These are phyloP conservation scores for Turdus rufiventris DNA, from an alignment of 2,113 vertebrate species.

Conservation along the genomic window DNA sequence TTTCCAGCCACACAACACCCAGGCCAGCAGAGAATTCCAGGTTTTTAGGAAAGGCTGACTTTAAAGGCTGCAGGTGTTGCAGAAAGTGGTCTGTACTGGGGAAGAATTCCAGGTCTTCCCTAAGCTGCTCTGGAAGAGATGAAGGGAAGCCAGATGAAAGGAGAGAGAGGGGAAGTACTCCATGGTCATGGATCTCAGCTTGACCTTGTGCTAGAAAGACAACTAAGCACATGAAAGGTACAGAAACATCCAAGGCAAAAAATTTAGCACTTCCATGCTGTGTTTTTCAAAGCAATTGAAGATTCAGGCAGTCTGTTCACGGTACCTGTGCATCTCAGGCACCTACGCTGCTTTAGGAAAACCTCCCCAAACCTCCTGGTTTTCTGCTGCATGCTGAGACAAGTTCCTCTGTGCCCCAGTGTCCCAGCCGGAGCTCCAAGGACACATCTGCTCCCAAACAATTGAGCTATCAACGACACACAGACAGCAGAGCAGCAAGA, in stretches of 20 bases:
- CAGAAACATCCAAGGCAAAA: not conserved
- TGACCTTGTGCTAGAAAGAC: not conserved
- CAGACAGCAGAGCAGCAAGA: conserved; percentile 22
- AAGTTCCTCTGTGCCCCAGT: not conserved
- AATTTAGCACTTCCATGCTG: not conserved
- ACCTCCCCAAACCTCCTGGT: not conserved
- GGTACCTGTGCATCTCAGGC: not conserved
- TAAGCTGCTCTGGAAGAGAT: not conserved
- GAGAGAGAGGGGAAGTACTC: not conserved
- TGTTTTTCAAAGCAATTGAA: not conserved
- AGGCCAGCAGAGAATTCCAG: not conserved
- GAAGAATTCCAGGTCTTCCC: not conserved
- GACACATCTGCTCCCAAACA: conserved; percentile 38
- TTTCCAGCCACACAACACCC: not conserved
- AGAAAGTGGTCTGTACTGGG: not conserved
- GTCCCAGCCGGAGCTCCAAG: not conserved
- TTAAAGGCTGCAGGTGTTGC: not conserved
- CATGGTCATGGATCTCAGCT: not conserved
- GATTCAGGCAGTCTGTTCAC: not conserved
- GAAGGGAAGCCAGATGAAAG: not conserved
- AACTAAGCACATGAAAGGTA: not conserved
- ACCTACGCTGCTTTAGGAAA: accelerated
- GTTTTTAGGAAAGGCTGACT: not conserved
- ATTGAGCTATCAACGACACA: conserved; percentile 18
- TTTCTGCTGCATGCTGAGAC: not conserved